Percentiles rank a stretch among this genome's conserved stretches.
Conservation (phyloP, 2,888 invertebrate genomes). For the Drosophila subquinaria region DNA sequence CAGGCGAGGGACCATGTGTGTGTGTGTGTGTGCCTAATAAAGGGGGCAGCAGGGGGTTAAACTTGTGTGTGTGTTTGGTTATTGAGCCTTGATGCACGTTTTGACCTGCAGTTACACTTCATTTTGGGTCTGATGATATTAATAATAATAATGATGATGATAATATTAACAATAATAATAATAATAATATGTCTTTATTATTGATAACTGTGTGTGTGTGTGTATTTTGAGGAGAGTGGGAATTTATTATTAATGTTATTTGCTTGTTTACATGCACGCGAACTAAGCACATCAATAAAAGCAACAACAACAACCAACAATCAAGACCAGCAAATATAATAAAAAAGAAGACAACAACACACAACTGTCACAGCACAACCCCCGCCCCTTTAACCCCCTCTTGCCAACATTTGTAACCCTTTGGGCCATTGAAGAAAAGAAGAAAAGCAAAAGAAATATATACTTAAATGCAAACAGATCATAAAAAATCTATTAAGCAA, state of each 20-base stretch:
- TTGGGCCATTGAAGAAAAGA: constrained; percentile 43
- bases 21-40: constrained; percentile 7
- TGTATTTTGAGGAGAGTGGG: constrained; percentile 1
- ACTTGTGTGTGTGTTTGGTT: constrained; percentile 1
- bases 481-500: constrained; percentile 81
- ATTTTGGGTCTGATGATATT: constrained; percentile 37
- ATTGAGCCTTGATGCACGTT: constrained; percentile 50
- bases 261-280: constrained; percentile 71
- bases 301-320: constrained; percentile 14
- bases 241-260: constrained; percentile 66
- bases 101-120: constrained; percentile 79
- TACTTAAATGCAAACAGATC: constrained; percentile 71
- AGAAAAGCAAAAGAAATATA: constrained; percentile 25
- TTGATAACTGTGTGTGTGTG: constrained; percentile 50
- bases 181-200: constrained; percentile 64
- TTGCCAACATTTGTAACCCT: constrained; percentile 53
- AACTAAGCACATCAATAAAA: constrained; percentile 60
- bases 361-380: constrained; percentile 21
- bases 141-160: constrained; percentile 30
- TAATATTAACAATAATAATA: constrained; percentile 40
- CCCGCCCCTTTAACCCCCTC: background rate
- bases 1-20: background rate
- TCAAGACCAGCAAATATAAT: constrained; percentile 1
- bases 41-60: background rate
- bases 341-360: constrained; percentile 21